Evolutionary conservation across 2,797 vertebrate genomes (phyloP).

Genomic region (Hippopotamyrus pictus): DNA sequence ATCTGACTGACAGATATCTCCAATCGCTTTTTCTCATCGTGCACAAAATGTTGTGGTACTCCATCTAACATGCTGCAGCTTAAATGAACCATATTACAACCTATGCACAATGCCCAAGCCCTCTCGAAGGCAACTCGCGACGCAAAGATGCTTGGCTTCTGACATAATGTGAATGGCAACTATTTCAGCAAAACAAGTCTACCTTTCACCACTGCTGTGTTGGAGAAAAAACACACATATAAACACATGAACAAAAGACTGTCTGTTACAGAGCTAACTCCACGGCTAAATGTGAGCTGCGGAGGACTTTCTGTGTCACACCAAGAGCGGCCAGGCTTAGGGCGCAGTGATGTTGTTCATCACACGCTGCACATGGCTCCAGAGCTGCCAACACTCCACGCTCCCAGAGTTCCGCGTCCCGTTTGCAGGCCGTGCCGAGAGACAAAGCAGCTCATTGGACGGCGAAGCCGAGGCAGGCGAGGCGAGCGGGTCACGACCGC

Average conservation of each 20-base stretch:
- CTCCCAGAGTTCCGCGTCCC: background rate
- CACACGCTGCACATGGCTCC: background rate
- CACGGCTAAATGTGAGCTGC: background rate
- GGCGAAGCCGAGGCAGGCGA: background rate
- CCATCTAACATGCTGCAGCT: background rate
- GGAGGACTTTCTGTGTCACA: background rate
- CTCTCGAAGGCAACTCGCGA: background rate
- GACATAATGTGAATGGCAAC: background rate
- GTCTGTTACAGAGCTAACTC: background rate
- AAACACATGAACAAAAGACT: background rate
- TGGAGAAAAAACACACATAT: background rate
- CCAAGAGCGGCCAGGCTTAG: background rate
- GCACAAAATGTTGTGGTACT: background rate
- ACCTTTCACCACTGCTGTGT: background rate
- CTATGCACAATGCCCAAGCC: background rate
- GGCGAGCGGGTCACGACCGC: background rate
- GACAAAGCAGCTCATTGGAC: background rate
- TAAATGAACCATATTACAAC: background rate
- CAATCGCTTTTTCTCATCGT: background rate
- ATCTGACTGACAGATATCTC: background rate
- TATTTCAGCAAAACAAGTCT: background rate
- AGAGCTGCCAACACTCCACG: background rate
- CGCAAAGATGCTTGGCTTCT: background rate
- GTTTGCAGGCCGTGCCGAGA: background rate
- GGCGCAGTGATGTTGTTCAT: background rate